Evolutionary conservation across 2,888 invertebrate species (phyloP), one percentile per base, ranked within the genome.

Genomic region (Parapristionchus giblindavisi): DNA sequence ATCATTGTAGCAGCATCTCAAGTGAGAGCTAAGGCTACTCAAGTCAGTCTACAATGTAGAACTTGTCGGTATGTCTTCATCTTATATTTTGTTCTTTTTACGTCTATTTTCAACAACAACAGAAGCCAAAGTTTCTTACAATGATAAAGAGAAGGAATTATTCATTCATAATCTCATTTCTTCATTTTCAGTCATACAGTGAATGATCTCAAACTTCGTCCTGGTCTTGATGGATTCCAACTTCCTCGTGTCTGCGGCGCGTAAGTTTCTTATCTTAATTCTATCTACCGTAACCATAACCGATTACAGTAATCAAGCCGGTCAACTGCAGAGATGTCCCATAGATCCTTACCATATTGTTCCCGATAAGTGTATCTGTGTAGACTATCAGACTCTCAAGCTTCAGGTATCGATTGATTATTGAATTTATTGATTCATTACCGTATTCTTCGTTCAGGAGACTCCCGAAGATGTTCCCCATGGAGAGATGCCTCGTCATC

Each of bases 321-420:
- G 96, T 91, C 93, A 73, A 68, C 77, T 81, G 61, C 93, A 94
- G 0, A 94, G 94, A 86, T 99, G 99, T 87, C 97, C 98, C 0
- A 88, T 97, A 75, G 99, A 99, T 90, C 99, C 99, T 1, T 99
- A 94, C 89, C 96, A 95, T 89, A 96, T 99, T 79, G 92, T 98
- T 89, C 97, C 98, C 24, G 98, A 99, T 89, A 96, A 96, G 89
- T 98, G 98, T 89, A 92, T 92, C 82, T 99, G 98, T 89, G 94
- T 98, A 34, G 98, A 99, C 90, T 99, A 95, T 88, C 99, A 99
- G 92, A 93, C 94, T 0, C 89, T 99, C n/a, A 99, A 91, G 80
- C 87, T 91, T 24, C 83, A 83, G 77, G 77, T 77, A 51, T 3
- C 14, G 27, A 43, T 17, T 5, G 29, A 6, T 40, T 2, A 17